phyloP scores from a whole-genome alignment of 2,797 vertebrate genomes.

The Peromyscus eremicus region DNA sequence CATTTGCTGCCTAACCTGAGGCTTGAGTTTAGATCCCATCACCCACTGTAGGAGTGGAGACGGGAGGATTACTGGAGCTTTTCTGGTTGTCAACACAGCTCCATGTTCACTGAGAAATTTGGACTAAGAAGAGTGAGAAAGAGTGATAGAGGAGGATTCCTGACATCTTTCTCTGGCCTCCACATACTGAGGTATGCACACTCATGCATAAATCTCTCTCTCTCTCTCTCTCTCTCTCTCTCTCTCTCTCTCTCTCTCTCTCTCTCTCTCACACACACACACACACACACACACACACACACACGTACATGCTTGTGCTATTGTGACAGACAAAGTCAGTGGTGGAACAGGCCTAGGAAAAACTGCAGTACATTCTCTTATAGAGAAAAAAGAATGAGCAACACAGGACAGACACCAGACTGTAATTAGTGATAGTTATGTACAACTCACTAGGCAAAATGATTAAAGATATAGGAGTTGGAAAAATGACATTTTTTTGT shows the following conservation, averaged over 20 bases:
- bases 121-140: background rate
- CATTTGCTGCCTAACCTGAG: background rate
- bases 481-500: too few relatives aligned
- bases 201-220: background rate
- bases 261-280: too few relatives aligned
- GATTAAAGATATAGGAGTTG: background rate
- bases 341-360: background rate
- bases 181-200: background rate
- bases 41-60: background rate
- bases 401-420: too few relatives aligned
- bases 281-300: background rate
- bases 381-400: background rate
- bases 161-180: background rate
- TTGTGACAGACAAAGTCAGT: background rate
- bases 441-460: background rate
- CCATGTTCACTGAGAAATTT: background rate
- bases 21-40: background rate
- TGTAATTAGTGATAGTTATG: background rate
- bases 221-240: too few relatives aligned
- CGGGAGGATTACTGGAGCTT: background rate
- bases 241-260: too few relatives aligned
- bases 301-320: background rate
- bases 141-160: background rate
- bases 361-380: background rate
- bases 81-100: background rate